These are phyloP conservation scores for Agonum fuliginosum DNA, from an alignment of 2,888 invertebrate species.

Conservation along the genomic window DNA sequence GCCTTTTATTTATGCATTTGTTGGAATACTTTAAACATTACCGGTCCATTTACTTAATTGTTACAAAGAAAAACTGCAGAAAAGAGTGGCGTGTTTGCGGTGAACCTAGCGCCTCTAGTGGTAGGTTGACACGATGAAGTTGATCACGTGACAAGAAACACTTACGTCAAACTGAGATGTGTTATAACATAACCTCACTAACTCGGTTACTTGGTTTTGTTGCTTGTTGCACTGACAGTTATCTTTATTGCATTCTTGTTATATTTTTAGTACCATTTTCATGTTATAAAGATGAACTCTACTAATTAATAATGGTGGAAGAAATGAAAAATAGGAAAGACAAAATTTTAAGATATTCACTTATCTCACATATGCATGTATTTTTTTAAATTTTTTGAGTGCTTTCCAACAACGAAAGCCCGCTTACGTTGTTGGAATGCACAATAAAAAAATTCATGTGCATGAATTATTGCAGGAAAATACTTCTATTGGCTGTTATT, in stretches of 20 bases:
- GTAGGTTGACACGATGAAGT: background rate
- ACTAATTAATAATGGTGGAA: too few relatives aligned
- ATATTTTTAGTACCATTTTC: too few relatives aligned
- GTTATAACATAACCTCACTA: background rate
- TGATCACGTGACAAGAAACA: background rate
- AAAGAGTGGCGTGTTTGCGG: background rate
- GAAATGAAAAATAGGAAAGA: too few relatives aligned
- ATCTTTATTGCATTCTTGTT: background rate
- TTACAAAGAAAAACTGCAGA: background rate
- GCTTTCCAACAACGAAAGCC: too few relatives aligned
- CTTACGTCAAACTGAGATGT: background rate
- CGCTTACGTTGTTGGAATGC: too few relatives aligned
- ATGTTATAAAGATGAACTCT: too few relatives aligned
- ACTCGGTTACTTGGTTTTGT: background rate
- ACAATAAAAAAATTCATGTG: too few relatives aligned
- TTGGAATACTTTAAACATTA: conserved; percentile 2
- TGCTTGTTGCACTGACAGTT: background rate
- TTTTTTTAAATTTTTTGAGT: too few relatives aligned
- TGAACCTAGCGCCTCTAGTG: background rate
- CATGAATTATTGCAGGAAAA: too few relatives aligned
- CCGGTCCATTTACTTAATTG: conserved; percentile 17
- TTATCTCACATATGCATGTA: too few relatives aligned
- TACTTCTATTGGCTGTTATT: too few relatives aligned
- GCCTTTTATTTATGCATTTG: conserved; percentile 37
- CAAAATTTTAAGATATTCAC: too few relatives aligned